Percentiles rank a stretch among this genome's conserved stretches.
Conservation (phyloP, 2,113 vertebrate genomes). For the Aptenodytes forsteri region DNA sequence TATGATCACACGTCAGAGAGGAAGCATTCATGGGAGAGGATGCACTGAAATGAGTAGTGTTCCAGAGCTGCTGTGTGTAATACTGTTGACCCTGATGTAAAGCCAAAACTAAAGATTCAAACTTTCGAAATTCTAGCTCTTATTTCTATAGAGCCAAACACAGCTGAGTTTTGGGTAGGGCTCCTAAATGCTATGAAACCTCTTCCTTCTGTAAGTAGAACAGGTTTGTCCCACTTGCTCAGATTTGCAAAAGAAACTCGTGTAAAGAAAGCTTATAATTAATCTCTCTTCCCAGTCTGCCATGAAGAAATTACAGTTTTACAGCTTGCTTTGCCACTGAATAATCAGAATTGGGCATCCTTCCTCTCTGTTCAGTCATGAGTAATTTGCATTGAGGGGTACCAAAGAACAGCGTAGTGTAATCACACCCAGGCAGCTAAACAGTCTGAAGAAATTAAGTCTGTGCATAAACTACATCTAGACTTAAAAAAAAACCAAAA, state of each 20-base stretch:
- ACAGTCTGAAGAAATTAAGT: not conserved
- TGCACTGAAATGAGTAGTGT: not conserved
- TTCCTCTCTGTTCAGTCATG: not conserved
- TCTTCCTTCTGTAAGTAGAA: not conserved
- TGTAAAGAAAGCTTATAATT: not conserved
- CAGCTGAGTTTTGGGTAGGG: not conserved
- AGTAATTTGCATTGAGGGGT: not conserved
- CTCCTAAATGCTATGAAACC: not conserved
- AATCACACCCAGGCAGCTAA: not conserved
- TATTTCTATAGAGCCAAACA: not conserved
- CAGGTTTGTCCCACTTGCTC: not conserved
- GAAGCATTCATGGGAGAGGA: not conserved
- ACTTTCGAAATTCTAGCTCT: not conserved
- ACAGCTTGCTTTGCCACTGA: not conserved
- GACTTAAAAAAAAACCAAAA: not conserved
- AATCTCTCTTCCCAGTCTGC: not conserved
- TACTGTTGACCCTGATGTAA: fast-evolving
- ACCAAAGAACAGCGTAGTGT: not conserved
- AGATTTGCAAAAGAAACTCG: not conserved
- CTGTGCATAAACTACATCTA: not conserved
- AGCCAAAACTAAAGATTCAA: not conserved
- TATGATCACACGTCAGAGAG: not conserved
- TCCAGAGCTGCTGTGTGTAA: not conserved
- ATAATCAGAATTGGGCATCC: not conserved
- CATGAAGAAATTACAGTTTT: not conserved